Evolutionary conservation across 2,888 invertebrate species (phyloP), one percentile per base, ranked within the genome.

Genomic region (Drosophila eohydei): DNA sequence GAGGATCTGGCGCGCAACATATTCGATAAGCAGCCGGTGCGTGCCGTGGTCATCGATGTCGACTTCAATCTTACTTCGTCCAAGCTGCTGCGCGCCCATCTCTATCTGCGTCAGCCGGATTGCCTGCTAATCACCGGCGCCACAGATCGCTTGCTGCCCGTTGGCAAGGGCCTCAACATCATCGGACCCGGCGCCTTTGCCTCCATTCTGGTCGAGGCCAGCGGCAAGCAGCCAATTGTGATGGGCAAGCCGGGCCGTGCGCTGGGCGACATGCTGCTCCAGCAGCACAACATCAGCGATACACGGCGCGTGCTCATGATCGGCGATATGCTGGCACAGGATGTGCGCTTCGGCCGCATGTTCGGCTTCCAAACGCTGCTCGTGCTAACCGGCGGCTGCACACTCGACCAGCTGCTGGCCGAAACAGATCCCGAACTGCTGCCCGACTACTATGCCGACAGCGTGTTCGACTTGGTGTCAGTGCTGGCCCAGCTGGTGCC

Each of bases 301-400:
- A 94, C 96, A 0, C 93, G 93, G 34, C 94, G 95, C 70, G 95
- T 96, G 0, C 92, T 98, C 8, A 97, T 98, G 94, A 95, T 98
- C 87, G 98, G 98, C 38, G 98, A 98, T 91, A 95, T 96, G 96
- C 94, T 96, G 44, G 95, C 96, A 69, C 97, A 97, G 88, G 97
- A 98, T 92, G 94, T 98, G 48, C 94, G 94, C 0, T 95, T 97
- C 76, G 97, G 97, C 0, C 95, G 94, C 58, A 93, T 94, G 9
- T 95, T 94, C 71, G 96, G 96, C 0, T 95, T 97, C 89, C 94
- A 95, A 84, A 96, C 97, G 0, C 91, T 97, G 43, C 92, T 97
- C n/a, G 96, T 97, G 0, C 93, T 97, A 7, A 95, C 95, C 28
- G 93, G 93, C 12, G 90, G 91, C 51, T 88, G 89, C 30, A 63